Conservation (phyloP, 2,113 vertebrate species). For the Mungos mungo region DNA sequence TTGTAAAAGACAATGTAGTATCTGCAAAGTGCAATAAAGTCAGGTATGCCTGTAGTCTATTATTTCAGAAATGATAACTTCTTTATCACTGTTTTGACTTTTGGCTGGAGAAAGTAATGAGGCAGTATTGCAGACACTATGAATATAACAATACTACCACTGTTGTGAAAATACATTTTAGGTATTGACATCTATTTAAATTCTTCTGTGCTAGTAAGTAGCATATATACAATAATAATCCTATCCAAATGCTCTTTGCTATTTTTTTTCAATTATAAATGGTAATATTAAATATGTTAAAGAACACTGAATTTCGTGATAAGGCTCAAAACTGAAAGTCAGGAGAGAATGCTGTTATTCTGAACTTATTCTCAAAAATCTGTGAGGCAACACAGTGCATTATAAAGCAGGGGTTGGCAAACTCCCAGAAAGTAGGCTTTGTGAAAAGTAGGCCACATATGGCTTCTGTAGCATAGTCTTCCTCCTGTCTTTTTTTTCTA, state of each 20-base stretch:
- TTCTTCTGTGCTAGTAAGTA: neutral
- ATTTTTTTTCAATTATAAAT: neutral
- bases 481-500: neutral
- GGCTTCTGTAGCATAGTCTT: neutral
- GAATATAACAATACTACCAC: neutral
- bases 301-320: neutral
- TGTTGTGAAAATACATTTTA: neutral
- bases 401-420: neutral
- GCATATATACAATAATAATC: neutral
- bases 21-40: neutral
- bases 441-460: neutral
- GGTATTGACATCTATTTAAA: neutral
- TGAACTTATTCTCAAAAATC: neutral
- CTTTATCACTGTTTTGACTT: neutral
- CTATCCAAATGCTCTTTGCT: neutral
- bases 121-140: neutral
- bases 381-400: neutral
- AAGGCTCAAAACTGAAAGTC: neutral
- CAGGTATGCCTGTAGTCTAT: neutral
- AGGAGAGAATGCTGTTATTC: neutral
- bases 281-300: neutral
- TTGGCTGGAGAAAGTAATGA: neutral
- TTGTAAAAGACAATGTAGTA: neutral
- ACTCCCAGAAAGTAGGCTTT: neutral
- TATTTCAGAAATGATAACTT: slow-evolving; percentile 9